Conservation (phyloP, 2,797 vertebrate genomes). For the Halcyon chelicuti region DNA sequence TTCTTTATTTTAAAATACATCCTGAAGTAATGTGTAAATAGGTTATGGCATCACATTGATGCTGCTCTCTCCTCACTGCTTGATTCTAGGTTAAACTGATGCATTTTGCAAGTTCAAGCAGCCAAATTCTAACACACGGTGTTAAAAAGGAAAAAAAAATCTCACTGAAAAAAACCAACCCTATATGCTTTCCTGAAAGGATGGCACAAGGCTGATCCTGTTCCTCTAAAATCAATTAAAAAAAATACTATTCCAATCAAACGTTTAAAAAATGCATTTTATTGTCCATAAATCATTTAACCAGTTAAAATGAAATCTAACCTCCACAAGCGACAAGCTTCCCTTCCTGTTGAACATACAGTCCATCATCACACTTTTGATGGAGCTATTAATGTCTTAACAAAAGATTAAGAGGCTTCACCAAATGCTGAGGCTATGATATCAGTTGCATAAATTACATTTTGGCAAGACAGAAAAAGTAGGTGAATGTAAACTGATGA, state of each 20-base stretch:
- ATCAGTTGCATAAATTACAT: neutral
- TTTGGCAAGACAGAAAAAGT: neutral
- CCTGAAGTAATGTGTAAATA: neutral
- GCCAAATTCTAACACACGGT: neutral
- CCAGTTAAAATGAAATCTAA: constrained; percentile 3
- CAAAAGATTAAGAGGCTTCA: neutral
- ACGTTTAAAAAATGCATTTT: neutral
- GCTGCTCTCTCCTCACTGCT: neutral
- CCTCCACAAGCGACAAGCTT: neutral
- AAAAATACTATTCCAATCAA: neutral
- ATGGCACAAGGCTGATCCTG: neutral
- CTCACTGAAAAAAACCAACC: neutral
- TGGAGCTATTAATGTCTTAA: neutral
- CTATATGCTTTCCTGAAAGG: neutral
- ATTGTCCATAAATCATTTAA: neutral
- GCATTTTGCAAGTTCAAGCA: constrained; percentile 17
- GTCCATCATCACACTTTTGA: neutral
- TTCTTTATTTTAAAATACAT: neutral
- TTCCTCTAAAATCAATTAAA: neutral
- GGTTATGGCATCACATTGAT: neutral
- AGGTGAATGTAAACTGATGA: neutral
- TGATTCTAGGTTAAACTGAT: constrained; percentile 13
- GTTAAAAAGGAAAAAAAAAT: neutral
- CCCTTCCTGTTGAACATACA: neutral
- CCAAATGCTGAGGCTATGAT: neutral